Evolutionary conservation across 2,113 vertebrate genomes (phyloP).

Genomic region (Chloroceryle aenea): DNA sequence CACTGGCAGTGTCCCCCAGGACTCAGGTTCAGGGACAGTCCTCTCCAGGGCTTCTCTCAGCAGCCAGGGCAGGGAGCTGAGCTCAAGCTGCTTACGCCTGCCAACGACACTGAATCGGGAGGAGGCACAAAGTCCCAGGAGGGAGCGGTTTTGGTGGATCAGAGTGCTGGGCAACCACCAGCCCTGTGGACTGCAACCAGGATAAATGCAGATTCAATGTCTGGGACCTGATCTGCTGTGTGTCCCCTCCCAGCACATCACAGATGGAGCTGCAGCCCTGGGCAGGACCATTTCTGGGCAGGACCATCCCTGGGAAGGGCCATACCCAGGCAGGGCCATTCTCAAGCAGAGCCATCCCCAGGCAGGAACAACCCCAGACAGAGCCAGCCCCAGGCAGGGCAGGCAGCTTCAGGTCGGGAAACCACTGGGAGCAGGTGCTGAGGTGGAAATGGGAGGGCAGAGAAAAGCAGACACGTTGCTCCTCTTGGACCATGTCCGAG

Average conservation of each 20-base stretch:
- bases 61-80: background rate
- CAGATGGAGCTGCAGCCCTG: background rate
- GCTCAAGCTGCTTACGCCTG: fast-evolving
- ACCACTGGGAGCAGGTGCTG: background rate
- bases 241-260: background rate
- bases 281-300: no score
- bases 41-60: background rate
- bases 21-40: background rate
- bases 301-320: no score
- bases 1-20: background rate
- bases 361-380: no score
- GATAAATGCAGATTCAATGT: background rate
- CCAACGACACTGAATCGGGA: background rate
- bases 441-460: no score
- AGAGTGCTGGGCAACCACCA: background rate
- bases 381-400: no score
- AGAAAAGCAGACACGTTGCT: no score
- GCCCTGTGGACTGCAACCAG: background rate
- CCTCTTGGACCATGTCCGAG: background rate
- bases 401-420: background rate
- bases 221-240: background rate
- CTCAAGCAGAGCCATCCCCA: no score
- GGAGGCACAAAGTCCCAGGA: background rate
- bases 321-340: no score
- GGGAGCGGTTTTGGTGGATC: background rate